These are phyloP conservation scores for Drosophila barbarae DNA, from an alignment of 2,888 invertebrate genomes.

Conservation along the genomic window DNA sequence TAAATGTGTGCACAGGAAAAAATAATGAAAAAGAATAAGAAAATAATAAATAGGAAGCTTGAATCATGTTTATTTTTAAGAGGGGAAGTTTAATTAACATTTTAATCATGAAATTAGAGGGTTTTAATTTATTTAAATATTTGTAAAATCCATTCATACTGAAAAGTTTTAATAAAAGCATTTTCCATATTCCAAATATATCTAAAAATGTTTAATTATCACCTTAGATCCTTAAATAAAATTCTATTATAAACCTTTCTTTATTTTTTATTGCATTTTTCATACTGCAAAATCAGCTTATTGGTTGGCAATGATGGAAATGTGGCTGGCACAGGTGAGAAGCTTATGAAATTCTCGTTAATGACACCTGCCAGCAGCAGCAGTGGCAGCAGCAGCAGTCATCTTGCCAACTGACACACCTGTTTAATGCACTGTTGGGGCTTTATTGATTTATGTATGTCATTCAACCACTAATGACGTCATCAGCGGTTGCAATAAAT, in stretches of 20 bases:
- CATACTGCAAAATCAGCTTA: slow-evolving; percentile 4
- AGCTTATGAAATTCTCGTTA: slow-evolving; percentile 42
- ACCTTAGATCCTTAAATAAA: not conserved
- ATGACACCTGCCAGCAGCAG: slow-evolving; percentile 47
- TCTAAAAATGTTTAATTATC: not conserved
- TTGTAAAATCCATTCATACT: not conserved
- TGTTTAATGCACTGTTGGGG: slow-evolving; percentile 56
- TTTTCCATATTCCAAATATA: not conserved
- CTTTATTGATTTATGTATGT: slow-evolving; percentile 61
- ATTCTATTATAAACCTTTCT: not conserved
- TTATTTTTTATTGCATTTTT: slow-evolving; percentile 6
- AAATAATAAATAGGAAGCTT: not conserved
- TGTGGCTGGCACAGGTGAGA: slow-evolving; percentile 17
- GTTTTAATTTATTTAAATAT: not conserved
- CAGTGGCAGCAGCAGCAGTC: slow-evolving; percentile 3
- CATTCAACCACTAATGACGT: slow-evolving; percentile 25
- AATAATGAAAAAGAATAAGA: not conserved
- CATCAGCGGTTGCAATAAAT: slow-evolving; percentile 20
- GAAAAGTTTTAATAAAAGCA: too few relatives aligned
- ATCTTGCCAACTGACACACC: slow-evolving; percentile 26
- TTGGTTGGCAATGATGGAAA: slow-evolving; percentile 11
- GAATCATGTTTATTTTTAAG: not conserved
- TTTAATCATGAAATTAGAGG: not conserved
- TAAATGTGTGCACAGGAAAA: slow-evolving; percentile 20
- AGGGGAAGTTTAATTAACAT: not conserved